Evolutionary conservation across 1,140 invertebrate species (phyloP), one percentile per base, ranked within the genome.

Genomic region (Asbolus verrucosus): DNA sequence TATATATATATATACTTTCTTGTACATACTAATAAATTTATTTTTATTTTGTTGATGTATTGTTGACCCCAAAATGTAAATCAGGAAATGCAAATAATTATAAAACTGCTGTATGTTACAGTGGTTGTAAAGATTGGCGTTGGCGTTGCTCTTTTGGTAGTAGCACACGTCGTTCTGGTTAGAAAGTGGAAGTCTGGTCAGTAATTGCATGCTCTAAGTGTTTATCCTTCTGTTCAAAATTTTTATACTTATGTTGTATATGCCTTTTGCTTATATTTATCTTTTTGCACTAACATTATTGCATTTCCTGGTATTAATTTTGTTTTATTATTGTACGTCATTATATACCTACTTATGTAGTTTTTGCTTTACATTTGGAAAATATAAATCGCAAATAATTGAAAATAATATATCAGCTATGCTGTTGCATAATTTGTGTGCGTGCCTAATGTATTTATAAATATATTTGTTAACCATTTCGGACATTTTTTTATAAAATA

Each of bases 41-140:
- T 11, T 24, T 18, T n/a, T 11, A 41, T 11, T 4, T 50, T 66
- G 36, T 50, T 63, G 19, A 36, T 38, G 24, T 18, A 14, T 63
- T 24, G 1, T 63, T 24, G 1, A 27, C 33, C 5, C 33, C n/a
- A n/a, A 41, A 46, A 14, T 46, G 39, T 65, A 65, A 36, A 39
- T 62, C 41, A 65, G 39, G 61, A 65, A 39, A 16, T 65, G 21
- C 61, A 46, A 65, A 43, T 63, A 63, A 43, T 77, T 73, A 71
- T 43, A 70, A 67, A 63, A 36, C 79, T 72, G 68, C 79, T 81
- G 79, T 83, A 77, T 82, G 84, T 90, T 92, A 76, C 87, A 93
- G 91, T 92, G 86, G 88, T 87, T 81, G 87, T 91, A 83, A 92
- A 92, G 84, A 85, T 92, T 84, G 87, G 85, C 78, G 87, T 92